A percentile compares a stretch with the other conserved stretches of the same genome.
Evolutionary conservation across 2,797 vertebrate genomes (phyloP).

Genomic region (Basileuterus tristriatus): DNA sequence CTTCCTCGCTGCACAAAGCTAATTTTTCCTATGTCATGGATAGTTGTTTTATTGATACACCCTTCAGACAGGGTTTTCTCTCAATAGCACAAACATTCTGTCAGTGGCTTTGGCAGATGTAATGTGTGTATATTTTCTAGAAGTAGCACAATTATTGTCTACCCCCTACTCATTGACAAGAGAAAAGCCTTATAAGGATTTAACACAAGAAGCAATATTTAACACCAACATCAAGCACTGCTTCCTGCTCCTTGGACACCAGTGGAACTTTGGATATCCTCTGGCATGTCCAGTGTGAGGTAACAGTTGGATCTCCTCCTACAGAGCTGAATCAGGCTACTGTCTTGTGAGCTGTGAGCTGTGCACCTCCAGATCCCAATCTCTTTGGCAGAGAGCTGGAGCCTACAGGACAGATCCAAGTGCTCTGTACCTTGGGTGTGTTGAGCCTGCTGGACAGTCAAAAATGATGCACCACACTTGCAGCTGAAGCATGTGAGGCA

Average conservation of each 20-base stretch:
- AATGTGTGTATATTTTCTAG: not conserved
- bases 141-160: not conserved
- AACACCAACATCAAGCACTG: not conserved
- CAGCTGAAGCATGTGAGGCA: not conserved
- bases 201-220: not conserved
- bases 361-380: not conserved
- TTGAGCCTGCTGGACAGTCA: rapidly evolving
- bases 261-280: not conserved
- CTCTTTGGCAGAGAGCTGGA: not conserved
- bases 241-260: not conserved
- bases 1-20: not conserved
- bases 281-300: not conserved
- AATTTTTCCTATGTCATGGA: not conserved
- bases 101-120: not conserved
- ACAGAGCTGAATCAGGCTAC: not conserved
- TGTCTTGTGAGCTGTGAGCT: not conserved
- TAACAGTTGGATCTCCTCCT: not conserved
- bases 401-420: not conserved
- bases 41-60: not conserved
- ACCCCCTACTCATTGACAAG: not conserved
- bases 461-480: rapidly evolving
- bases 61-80: not conserved
- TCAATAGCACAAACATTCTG: not conserved
- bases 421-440: rapidly evolving
- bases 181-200: not conserved